Conservation (phyloP, 2,797 vertebrate genomes). For the Clarias platycephalus region DNA sequence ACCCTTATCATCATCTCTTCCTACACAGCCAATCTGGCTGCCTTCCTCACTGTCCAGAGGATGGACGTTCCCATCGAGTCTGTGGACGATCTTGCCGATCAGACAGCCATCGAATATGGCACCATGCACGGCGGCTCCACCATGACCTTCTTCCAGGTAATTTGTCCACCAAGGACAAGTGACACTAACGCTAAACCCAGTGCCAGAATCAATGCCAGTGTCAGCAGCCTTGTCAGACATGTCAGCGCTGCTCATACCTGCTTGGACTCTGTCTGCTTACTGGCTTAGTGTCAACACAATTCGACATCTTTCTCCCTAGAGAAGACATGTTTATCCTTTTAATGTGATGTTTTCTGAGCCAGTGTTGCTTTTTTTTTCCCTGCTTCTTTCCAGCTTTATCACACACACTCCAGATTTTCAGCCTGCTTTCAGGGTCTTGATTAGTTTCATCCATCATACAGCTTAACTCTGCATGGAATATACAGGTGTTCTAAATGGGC, state of each 20-base stretch:
- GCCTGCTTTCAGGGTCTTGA: slow-evolving; percentile 41
- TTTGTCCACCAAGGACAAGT: slow-evolving; percentile 33
- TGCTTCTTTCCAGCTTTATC: slow-evolving; percentile 43
- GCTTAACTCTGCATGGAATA: slow-evolving; percentile 30
- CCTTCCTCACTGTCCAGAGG: slow-evolving; percentile 95
- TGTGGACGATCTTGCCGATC: slow-evolving; percentile 95
- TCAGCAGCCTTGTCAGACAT: slow-evolving; percentile 49
- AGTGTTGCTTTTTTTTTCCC: slow-evolving; percentile 38
- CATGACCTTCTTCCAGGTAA: slow-evolving; percentile 98
- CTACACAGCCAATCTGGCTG: slow-evolving; percentile 97
- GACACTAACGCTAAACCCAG: neutral
- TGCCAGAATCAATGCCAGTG: slow-evolving; percentile 45
- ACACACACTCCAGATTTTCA: slow-evolving; percentile 41
- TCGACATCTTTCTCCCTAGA: slow-evolving; percentile 38
- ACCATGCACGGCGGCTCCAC: slow-evolving; percentile 97
- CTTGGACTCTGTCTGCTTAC: slow-evolving; percentile 37
- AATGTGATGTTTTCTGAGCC: slow-evolving; percentile 12
- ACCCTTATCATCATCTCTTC: slow-evolving; percentile 99
- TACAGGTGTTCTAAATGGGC: slow-evolving; percentile 1
- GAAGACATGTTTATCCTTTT: slow-evolving; percentile 32
- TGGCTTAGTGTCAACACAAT: slow-evolving; percentile 42
- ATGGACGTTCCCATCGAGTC: slow-evolving; percentile 99
- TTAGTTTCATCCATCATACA: slow-evolving; percentile 32
- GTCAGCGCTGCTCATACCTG: slow-evolving; percentile 56
- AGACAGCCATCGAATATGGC: slow-evolving; percentile 95